Evolutionary conservation across 1,140 invertebrate genomes (phyloP).

Genomic region (Brachionus asplanchnoidis): DNA sequence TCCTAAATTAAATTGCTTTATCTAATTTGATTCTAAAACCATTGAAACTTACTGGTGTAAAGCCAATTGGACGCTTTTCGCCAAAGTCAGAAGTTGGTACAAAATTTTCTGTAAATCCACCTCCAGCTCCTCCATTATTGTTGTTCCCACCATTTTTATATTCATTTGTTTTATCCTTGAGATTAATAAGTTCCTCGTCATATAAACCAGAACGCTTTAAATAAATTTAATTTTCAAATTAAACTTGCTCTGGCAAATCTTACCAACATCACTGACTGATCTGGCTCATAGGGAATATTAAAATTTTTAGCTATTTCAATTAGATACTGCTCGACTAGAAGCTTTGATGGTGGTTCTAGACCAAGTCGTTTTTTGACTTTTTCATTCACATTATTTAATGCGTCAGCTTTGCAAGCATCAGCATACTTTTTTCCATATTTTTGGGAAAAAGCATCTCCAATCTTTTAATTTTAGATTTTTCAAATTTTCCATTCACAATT

Average conservation of each 20-base stretch:
- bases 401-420: conserved; percentile 44
- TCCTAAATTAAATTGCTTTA: background rate
- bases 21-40: background rate
- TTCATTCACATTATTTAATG: conserved; percentile 43
- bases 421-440: conserved; percentile 89
- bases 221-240: conserved; percentile 12
- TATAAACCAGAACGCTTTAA: conserved; percentile 43
- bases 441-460: conserved; percentile 74
- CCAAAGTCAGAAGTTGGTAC: background rate
- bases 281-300: conserved; percentile 82
- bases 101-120: conserved; percentile 48
- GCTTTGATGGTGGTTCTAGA: conserved; percentile 88
- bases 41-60: background rate
- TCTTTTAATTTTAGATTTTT: conserved; percentile 48
- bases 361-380: conserved; percentile 85
- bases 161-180: conserved; percentile 43
- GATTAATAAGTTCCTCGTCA: conserved; percentile 43
- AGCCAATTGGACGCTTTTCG: background rate
- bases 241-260: background rate
- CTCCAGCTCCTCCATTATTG: conserved; percentile 64
- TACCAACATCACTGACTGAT: conserved; percentile 62
- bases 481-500: background rate
- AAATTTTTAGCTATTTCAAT: conserved; percentile 90
- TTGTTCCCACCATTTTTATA: conserved; percentile 64
- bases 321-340: conserved; percentile 79